Conservation (phyloP, 2,113 vertebrate species). For the Clupea harengus region DNA sequence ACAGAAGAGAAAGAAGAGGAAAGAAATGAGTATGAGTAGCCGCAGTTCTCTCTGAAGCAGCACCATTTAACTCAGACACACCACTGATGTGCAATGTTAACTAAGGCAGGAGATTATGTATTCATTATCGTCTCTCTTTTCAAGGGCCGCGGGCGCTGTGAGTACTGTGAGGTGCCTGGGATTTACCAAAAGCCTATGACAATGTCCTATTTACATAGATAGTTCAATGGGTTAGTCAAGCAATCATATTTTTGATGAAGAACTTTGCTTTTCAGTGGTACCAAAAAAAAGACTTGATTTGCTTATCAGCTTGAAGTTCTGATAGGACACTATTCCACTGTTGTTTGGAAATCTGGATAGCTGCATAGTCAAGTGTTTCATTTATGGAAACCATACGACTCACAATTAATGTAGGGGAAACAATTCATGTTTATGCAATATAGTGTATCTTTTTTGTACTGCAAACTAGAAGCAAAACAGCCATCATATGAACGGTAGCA, state of each 20-base stretch:
- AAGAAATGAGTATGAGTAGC: constrained; percentile 48
- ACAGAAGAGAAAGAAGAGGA: constrained; percentile 75
- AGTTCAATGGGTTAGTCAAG: neutral
- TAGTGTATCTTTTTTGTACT: neutral
- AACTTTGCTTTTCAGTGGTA: neutral
- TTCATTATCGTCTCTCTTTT: constrained; percentile 2
- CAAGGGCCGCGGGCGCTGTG: neutral
- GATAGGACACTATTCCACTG: neutral
- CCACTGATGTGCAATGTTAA: constrained; percentile 18
- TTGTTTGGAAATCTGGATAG: neutral
- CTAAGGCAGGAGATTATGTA: constrained; percentile 22
- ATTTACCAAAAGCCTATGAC: neutral
- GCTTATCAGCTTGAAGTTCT: neutral
- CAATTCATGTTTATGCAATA: neutral
- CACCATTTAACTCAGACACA: neutral
- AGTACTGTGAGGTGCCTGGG: neutral
- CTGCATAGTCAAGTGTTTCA: neutral
- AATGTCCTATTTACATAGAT: neutral
- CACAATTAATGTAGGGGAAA: neutral
- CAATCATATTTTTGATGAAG: neutral
- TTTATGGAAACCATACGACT: neutral
- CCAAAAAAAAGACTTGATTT: neutral
- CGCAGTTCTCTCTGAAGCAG: constrained; percentile 61
- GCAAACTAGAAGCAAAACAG: neutral
- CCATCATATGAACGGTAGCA: neutral